phyloP scores from a whole-genome alignment of 2,113 vertebrate genomes.

The Larimichthys polyactis region DNA sequence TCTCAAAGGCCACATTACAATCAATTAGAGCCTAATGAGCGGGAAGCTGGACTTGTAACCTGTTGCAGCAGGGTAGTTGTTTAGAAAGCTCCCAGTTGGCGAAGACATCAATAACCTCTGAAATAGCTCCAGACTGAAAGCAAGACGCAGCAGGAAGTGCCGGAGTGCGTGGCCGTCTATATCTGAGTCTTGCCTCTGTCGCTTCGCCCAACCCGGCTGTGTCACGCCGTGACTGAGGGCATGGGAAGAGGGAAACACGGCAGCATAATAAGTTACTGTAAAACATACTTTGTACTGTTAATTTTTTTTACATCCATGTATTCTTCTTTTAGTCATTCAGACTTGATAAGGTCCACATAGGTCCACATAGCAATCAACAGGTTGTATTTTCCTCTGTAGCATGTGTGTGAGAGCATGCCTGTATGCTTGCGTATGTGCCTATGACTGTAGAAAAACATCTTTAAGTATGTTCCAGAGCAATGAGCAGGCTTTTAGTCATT shows the following conservation, averaged over 20 bases:
- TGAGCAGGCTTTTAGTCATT: not conserved
- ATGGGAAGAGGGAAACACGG: slow-evolving; percentile 17
- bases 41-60: slow-evolving; percentile 82
- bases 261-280: not conserved
- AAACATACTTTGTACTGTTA: slow-evolving; percentile 9
- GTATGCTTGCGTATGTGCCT: slow-evolving; percentile 34
- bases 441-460: slow-evolving; percentile 14
- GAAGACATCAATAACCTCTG: slow-evolving; percentile 82
- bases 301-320: slow-evolving; percentile 3
- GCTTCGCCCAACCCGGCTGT: not conserved
- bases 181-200: slow-evolving; percentile 52
- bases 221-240: not conserved
- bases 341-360: slow-evolving; percentile 27
- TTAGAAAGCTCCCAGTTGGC: slow-evolving; percentile 81
- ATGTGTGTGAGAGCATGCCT: slow-evolving; percentile 14
- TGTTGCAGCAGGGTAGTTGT: slow-evolving; percentile 80
- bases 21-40: slow-evolving; percentile 88
- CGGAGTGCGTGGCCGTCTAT: slow-evolving; percentile 57
- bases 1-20: slow-evolving; percentile 84
- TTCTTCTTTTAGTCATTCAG: slow-evolving; percentile 19
- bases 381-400: slow-evolving; percentile 39
- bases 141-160: slow-evolving; percentile 68
- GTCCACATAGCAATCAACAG: slow-evolving; percentile 51
- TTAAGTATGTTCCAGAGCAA: not conserved
- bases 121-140: slow-evolving; percentile 83